Evolutionary conservation across 1,140 invertebrate species (phyloP).

Genomic region (Microvelia longipes): DNA sequence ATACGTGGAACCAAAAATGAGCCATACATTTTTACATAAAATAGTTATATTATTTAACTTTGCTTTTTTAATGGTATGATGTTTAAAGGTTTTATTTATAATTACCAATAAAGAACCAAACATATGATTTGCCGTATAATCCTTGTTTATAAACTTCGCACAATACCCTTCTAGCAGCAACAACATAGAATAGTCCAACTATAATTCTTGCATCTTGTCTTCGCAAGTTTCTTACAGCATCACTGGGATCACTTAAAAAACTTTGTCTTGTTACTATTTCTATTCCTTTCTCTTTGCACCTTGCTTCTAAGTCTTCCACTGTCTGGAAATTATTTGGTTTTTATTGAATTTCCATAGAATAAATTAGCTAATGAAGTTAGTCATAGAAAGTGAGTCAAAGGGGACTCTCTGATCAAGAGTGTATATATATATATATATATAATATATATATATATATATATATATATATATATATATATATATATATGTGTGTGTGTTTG

Average conservation of each 20-base stretch:
- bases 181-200: slow-evolving; percentile 95
- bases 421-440: too few species aligned
- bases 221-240: slow-evolving; percentile 85
- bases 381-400: slow-evolving; percentile 5
- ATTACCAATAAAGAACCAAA: slow-evolving; percentile 98
- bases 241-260: slow-evolving; percentile 88
- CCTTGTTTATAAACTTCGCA: slow-evolving; percentile 94
- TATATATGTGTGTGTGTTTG: too few species aligned
- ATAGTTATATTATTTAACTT: too few species aligned
- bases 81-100: too few species aligned
- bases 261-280: slow-evolving; percentile 92
- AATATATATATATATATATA: too few species aligned
- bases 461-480: too few species aligned
- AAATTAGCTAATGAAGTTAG: too few species aligned
- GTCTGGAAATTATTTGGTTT: slow-evolving; percentile 44
- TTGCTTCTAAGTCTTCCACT: slow-evolving; percentile 87
- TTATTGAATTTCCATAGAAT: too few species aligned
- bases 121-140: slow-evolving; percentile 88
- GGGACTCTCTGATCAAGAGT: background rate
- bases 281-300: slow-evolving; percentile 83
- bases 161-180: slow-evolving; percentile 83
- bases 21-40: too few species aligned
- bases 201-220: slow-evolving; percentile 92
- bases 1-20: too few species aligned
- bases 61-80: too few species aligned